phyloP scores from a whole-genome alignment of 2,888 invertebrate genomes.

The Ceratothoa steindachneri region DNA sequence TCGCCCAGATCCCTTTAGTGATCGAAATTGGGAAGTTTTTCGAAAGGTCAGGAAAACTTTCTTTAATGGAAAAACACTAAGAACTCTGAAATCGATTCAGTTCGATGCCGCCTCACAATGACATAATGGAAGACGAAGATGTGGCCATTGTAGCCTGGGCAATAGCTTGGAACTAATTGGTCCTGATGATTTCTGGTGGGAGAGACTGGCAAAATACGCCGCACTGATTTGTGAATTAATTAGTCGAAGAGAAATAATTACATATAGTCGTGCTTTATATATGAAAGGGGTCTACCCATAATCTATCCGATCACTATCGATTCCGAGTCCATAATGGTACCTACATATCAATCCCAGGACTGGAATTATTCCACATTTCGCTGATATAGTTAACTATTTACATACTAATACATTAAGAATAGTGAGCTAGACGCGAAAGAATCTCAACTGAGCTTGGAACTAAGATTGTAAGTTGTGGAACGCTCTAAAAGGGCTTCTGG shows the following conservation, averaged over 20 bases:
- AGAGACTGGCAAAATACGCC: not conserved
- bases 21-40: not conserved
- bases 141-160: not conserved
- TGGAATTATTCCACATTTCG: no score
- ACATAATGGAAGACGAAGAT: not conserved
- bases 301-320: no score
- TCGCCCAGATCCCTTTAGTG: not conserved
- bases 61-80: not conserved
- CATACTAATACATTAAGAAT: no score
- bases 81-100: not conserved
- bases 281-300: not conserved
- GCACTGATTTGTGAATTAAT: not conserved
- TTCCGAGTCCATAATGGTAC: no score
- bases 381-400: no score
- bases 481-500: not conserved
- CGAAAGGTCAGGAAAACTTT: not conserved
- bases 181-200: conserved; percentile 5
- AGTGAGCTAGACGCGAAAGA: no score
- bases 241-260: not conserved
- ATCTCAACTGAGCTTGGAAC: no score
- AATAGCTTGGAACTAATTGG: conserved; percentile 3
- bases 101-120: not conserved
- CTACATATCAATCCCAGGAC: no score
- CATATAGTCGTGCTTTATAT: not conserved
- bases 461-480: not conserved